Conservation (phyloP, 2,113 vertebrate species). For the Phycodurus eques region DNA sequence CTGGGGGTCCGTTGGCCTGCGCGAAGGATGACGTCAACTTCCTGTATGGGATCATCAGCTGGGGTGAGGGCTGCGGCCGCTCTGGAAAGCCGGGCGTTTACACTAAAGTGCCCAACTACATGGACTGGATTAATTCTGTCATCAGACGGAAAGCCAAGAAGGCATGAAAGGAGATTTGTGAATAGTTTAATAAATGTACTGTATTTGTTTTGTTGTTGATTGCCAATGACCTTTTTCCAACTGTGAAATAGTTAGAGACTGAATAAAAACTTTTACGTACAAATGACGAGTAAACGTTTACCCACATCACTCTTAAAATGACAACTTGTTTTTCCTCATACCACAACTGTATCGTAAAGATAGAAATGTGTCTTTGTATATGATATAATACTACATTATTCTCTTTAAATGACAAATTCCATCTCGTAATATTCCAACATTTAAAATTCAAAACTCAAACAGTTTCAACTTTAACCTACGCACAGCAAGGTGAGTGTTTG, state of each 20-base stretch:
- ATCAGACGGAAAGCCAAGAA: slow-evolving; percentile 57
- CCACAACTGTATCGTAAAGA: background rate
- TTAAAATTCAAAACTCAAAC: background rate
- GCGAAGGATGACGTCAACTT: slow-evolving; percentile 76
- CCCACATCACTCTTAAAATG: background rate
- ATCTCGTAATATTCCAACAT: background rate
- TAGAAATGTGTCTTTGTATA: background rate
- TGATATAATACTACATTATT: background rate
- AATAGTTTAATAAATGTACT: background rate
- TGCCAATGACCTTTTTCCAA: background rate
- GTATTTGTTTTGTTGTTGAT: background rate
- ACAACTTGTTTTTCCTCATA: background rate
- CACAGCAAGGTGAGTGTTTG: background rate
- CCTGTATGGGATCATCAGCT: slow-evolving; percentile 90
- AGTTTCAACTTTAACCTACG: background rate
- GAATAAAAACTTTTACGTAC: background rate
- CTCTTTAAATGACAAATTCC: background rate
- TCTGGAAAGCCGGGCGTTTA: slow-evolving; percentile 87
- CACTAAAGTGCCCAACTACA: slow-evolving; percentile 83
- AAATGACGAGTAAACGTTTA: background rate
- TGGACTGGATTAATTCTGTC: slow-evolving; percentile 85
- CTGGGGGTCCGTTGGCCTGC: slow-evolving; percentile 88
- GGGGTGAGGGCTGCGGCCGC: slow-evolving; percentile 87
- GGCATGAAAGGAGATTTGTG: background rate
- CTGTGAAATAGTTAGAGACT: slow-evolving; percentile 4